Conservation (phyloP, 2,797 vertebrate genomes). For the Adelosebastes latens region DNA sequence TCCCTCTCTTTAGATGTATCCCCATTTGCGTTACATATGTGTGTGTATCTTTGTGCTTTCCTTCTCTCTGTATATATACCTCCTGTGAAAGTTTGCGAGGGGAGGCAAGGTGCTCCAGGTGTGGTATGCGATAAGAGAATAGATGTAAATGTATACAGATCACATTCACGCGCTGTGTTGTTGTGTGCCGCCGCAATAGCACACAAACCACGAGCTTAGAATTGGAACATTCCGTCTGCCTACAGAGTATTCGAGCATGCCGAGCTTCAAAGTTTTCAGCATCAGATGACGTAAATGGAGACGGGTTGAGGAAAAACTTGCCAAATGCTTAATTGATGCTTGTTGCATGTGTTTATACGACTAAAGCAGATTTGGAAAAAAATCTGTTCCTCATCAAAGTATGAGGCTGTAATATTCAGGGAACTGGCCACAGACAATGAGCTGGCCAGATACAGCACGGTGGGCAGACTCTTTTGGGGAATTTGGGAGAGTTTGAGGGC, state of each 20-base stretch:
- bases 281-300: conserved; percentile 20
- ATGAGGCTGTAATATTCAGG: conserved; percentile 35
- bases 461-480: conserved; percentile 35
- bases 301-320: not conserved
- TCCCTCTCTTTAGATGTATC: conserved; percentile 15
- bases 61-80: not conserved
- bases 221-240: conserved; percentile 27
- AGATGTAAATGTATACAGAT: conserved; percentile 69
- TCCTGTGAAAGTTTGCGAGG: conserved; percentile 2
- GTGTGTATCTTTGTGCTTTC: not conserved
- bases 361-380: conserved; percentile 19
- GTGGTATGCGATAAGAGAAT: conserved; percentile 56
- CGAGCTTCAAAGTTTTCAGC: conserved; percentile 47
- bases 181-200: conserved; percentile 13
- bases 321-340: conserved; percentile 29
- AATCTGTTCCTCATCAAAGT: conserved; percentile 5
- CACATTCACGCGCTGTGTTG: conserved; percentile 44
- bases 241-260: conserved; percentile 10
- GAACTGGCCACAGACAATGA: conserved; percentile 33
- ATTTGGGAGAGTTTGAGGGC: conserved; percentile 45
- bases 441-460: conserved; percentile 22
- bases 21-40: not conserved
- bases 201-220: conserved; percentile 44
- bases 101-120: conserved; percentile 37
- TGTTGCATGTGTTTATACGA: conserved; percentile 22